Percentiles rank a stretch among this genome's conserved stretches.
phyloP scores from a whole-genome alignment of 2,797 vertebrate species.

The Pseudochromis fuscus region DNA sequence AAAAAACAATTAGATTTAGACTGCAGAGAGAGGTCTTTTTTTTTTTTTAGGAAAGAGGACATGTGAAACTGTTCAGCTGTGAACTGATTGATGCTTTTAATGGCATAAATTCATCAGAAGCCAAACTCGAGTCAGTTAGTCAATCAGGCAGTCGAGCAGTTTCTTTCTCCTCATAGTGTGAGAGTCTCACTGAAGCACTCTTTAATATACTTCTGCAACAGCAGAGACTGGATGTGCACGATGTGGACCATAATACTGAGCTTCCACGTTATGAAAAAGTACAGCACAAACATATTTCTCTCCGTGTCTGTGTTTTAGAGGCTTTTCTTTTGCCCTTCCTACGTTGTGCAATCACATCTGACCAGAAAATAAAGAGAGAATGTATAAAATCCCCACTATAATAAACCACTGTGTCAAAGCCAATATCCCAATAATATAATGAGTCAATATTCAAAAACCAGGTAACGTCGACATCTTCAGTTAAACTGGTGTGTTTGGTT shows the following conservation, averaged over 20 bases:
- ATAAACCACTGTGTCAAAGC: constrained; percentile 5
- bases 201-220: neutral
- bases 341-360: neutral
- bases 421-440: constrained; percentile 10
- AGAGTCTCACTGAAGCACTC: neutral
- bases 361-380: neutral
- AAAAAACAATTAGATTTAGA: constrained; percentile 10
- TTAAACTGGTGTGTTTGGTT: constrained; percentile 14
- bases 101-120: neutral
- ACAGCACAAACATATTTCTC: constrained; percentile 6
- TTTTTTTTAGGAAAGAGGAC: neutral
- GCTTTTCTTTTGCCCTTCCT: neutral
- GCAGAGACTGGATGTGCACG: neutral
- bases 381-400: constrained; percentile 2
- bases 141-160: constrained; percentile 1
- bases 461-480: neutral
- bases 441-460: constrained; percentile 12
- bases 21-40: neutral
- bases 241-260: neutral
- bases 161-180: neutral
- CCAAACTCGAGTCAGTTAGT: constrained; percentile 6
- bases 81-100: constrained; percentile 32
- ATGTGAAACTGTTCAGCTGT: constrained; percentile 15
- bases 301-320: neutral
- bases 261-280: constrained; percentile 1